Base-by-base conservation (phyloP, 2,888 invertebrate genomes). In the Clistopyga incitator region DNA sequence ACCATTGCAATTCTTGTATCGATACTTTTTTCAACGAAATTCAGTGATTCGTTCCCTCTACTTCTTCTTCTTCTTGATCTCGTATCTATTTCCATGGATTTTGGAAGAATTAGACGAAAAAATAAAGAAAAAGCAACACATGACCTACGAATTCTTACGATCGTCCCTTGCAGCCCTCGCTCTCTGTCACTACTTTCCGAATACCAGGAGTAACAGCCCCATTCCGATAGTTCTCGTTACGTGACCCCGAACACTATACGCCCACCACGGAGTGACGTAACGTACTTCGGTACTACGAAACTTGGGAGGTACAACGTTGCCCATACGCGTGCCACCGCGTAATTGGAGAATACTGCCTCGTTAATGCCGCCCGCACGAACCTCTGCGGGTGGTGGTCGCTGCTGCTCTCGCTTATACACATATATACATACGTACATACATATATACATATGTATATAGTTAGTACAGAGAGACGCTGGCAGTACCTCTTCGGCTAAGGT, bases 301-400 rank as follows among this genome's bases (percentile, higher is more conserved):
- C 72, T 29, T 65, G 42, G 45, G 38, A 76, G 81, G 75, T 54
- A 61, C 61, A 54, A 29, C 75, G 61, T 13, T 64, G 15, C 18
- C 52, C 52, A 54, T 81, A 76, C 75, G 78, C 78, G 78, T 75
- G 72, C 74, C 56, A 82, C 67, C 72, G 68, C 78, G 78, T 82
- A 77, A 79, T 83, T 83, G 72, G 71, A 84, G 72, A 72, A 68
- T 79, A 79, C 81, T 77, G 65, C 29, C 54, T 77, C 67, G 81
- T 81, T 84, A 84, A 79, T 77, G 77, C 81, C 72, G 50, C 50
- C 70, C 38, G 76, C 54, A 77, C 56, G 50, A 71, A 64, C 56
- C 61, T 64, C 81, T 65, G 45, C 71, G 71, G 76, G 81, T 81
- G 76, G 76, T 70, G 18, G 23, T n/a, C 38, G 64, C 59, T 52